Base-by-base conservation (phyloP, 2,797 vertebrate species). In the Craterocephalus amniculus region DNA sequence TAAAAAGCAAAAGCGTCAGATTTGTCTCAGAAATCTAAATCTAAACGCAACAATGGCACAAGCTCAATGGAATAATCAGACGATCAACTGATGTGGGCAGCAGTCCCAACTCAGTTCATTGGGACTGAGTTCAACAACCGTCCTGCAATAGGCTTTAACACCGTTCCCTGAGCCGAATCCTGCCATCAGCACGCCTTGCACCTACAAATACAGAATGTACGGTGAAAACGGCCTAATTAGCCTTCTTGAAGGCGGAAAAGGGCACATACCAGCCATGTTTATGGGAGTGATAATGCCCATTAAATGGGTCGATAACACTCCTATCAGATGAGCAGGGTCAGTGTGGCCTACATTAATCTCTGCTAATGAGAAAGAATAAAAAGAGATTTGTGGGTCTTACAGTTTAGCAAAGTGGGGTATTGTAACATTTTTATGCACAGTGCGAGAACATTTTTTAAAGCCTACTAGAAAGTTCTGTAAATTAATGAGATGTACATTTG, bases 291-390 rank as follows among this genome's bases (percentile, higher is more conserved):
- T 40, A 56, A 45, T 57, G 24, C 16, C 51, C 49, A 20, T 55
- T 55, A 55, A 40, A 43, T 40, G 20, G 18, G 35, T 14, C 55
- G 36, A 29, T 14, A 56, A 65, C 26, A 12, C 16, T 24, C 27
- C 16, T 14, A 32, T 34, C 18, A 67, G 52, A 40, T 57, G 14
- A 58, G 29, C 22, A 63, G 60, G 14, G 58, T 36, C 8, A 62
- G 43, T 9, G 20, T 18, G 51, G 51, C 16, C 16, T 55, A 24
- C 57, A 55, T 20, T 18, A 43, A 31, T 61, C 12, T 43, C 34
- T 59, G 4, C 13, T 63, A 68, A 54, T 48, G 40, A 65, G 29
- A 48, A 63, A 70, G 22, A 18, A 40, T 56, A 18, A 38, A 5
- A 13, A 32, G 48, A 58, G 20, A 59, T 40, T 14, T 18, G 24